These are phyloP conservation scores for Psittacula derbiana DNA, from an alignment of 2,797 vertebrate genomes.

Conservation along the genomic window DNA sequence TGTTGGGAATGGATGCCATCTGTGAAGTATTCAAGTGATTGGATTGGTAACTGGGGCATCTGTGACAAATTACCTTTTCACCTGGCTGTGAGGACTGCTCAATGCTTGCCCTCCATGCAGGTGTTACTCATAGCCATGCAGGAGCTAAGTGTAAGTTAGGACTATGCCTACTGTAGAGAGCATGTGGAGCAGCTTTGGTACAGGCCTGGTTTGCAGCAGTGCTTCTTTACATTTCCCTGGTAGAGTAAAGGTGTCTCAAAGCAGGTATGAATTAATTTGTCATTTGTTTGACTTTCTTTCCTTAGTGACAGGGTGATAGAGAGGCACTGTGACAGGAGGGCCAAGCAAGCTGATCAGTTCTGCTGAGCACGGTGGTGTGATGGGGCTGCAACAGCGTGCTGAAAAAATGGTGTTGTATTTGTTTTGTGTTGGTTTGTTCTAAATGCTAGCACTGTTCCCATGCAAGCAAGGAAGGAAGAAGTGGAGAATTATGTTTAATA, in stretches of 20 bases:
- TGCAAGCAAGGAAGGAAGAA: not conserved
- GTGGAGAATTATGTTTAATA: not conserved
- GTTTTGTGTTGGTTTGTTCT: not conserved
- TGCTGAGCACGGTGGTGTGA: not conserved
- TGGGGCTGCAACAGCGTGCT: not conserved
- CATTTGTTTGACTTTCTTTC: not conserved
- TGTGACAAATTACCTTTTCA: not conserved
- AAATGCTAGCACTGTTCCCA: not conserved
- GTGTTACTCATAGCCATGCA: not conserved
- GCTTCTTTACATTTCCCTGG: not conserved
- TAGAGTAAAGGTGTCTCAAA: not conserved
- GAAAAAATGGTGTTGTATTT: not conserved
- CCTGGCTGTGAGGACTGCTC: not conserved
- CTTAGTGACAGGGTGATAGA: not conserved
- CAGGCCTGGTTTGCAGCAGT: not conserved
- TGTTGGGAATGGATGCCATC: not conserved
- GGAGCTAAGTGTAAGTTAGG: not conserved
- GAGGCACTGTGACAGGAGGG: not conserved
- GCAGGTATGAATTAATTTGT: not conserved
- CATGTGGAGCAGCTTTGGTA: not conserved
- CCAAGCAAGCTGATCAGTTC: not conserved
- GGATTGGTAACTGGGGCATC: not conserved
- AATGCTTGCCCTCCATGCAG: not conserved
- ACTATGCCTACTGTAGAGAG: not conserved
- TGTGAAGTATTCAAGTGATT: not conserved